Evolutionary conservation across 2,113 vertebrate species (phyloP), one percentile per base, ranked within the genome.

Genomic region (Corvus cornix): DNA sequence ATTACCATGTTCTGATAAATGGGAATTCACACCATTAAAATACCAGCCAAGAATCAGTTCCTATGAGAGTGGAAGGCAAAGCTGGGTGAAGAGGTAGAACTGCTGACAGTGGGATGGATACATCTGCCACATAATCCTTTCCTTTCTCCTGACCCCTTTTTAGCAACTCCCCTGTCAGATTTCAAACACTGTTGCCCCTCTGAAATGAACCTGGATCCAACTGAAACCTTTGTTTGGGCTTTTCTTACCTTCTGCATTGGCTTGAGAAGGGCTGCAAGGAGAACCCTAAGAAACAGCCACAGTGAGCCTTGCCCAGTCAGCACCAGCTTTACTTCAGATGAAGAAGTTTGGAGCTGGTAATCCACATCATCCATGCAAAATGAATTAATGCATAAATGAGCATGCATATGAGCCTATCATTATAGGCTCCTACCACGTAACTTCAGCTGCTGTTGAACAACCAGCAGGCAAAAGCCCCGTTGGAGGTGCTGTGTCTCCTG

Each of bases 381-480:
- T 56, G 26, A 85, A 87, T 88, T 75, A 27, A 43, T 63, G 48
- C 64, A 70, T 35, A 84, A 63, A 62, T 39, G 33, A 94, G 63
- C 53, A 81, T 23, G 63, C 70, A 46, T 30, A 51, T 31, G 33
- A 90, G 69, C 60, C 67, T 75, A 17, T 48, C 52, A 86, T 86
- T 75, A 77, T 2, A 70, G 30, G 74, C 56, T 82, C 52, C 56
- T 78, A 43, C 28, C 82, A 56, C 0, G 0, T 46, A 86, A 84
- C 86, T 84, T 68, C 22, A 92, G 72, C 75, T 73, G 41, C 66
- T 82, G 0, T 7, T 66, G 84, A 75, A 48, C 1, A 11, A 27
- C 12, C 66, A 88, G 79, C 66, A 90, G 94, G 90, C 48, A 92
- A 90, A 80, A 81, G 76, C 86, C 78, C 80, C 64, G 49, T 64